A percentile compares a stretch with the other conserved stretches of the same genome.
These are phyloP conservation scores for Meiosimyza platycephala DNA, from an alignment of 2,888 invertebrate genomes.

Conservation along the genomic window DNA sequence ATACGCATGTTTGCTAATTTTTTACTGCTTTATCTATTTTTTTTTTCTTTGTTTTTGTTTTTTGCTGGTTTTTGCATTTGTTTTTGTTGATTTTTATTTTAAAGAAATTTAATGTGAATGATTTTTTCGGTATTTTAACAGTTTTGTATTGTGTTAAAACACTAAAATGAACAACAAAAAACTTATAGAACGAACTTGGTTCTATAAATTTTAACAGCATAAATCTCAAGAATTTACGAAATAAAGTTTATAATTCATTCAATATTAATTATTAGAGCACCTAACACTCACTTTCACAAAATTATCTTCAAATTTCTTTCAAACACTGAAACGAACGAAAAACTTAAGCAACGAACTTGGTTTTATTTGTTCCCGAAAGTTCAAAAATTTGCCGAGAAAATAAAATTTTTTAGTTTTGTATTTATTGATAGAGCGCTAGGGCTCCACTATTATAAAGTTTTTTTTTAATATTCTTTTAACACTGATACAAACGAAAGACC, in stretches of 20 bases:
- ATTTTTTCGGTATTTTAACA: neutral
- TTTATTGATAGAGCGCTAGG: no score
- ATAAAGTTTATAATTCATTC: no score
- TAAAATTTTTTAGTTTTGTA: no score
- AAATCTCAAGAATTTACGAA: no score
- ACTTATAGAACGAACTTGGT: constrained; percentile 34
- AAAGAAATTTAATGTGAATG: neutral
- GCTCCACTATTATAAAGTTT: no score
- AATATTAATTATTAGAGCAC: no score
- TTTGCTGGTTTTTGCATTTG: constrained; percentile 32
- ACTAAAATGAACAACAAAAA: no score
- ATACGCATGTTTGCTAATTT: constrained; percentile 58
- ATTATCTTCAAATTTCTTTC: constrained; percentile 8
- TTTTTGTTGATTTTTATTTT: constrained; percentile 37
- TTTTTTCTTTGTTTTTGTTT: neutral
- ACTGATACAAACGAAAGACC: no score
- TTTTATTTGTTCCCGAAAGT: neutral
- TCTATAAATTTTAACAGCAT: neutral
- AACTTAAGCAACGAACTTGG: constrained; percentile 37
- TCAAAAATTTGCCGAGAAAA: no score
- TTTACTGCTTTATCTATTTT: constrained; percentile 16
- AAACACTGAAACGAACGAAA: constrained; percentile 22
- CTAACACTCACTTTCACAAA: neutral
- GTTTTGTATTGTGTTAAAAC: neutral
- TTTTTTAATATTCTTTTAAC: no score